phyloP scores from a whole-genome alignment of 2,113 vertebrate species.

The Sphaerodactylus townsendi region DNA sequence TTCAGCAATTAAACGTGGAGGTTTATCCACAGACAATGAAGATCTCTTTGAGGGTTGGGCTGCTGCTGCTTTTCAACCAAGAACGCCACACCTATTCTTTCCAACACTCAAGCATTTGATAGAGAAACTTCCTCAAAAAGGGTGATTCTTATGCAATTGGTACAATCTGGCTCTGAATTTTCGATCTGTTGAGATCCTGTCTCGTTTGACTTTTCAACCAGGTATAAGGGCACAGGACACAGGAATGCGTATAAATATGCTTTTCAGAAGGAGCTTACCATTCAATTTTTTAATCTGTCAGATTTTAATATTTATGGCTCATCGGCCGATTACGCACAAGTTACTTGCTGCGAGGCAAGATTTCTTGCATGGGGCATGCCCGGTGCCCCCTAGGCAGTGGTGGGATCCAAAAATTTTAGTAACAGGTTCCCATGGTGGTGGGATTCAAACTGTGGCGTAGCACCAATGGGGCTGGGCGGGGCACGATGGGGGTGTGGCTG shows the following conservation, averaged over 20 bases:
- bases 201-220: conserved; percentile 32
- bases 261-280: not conserved
- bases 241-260: not conserved
- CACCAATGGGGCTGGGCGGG: too few species aligned
- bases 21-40: conserved; percentile 54
- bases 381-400: too few species aligned
- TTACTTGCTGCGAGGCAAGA: too few species aligned
- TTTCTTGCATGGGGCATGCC: too few species aligned
- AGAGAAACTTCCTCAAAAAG: not conserved
- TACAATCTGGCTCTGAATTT: conserved; percentile 35
- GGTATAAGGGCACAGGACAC: fast-evolving
- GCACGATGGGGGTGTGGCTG: too few species aligned
- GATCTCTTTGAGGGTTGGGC: conserved; percentile 31
- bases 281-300: not conserved
- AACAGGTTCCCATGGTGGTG: too few species aligned
- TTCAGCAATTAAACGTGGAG: conserved; percentile 39
- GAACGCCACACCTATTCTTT: conserved; percentile 47
- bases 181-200: not conserved
- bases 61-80: conserved; percentile 11
- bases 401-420: too few species aligned
- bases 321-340: too few species aligned
- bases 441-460: too few species aligned
- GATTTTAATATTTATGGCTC: not conserved
- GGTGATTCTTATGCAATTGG: not conserved
- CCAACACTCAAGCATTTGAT: conserved; percentile 51